Conservation (phyloP, 1,140 invertebrate genomes). For the Hypsibius dujardini region DNA sequence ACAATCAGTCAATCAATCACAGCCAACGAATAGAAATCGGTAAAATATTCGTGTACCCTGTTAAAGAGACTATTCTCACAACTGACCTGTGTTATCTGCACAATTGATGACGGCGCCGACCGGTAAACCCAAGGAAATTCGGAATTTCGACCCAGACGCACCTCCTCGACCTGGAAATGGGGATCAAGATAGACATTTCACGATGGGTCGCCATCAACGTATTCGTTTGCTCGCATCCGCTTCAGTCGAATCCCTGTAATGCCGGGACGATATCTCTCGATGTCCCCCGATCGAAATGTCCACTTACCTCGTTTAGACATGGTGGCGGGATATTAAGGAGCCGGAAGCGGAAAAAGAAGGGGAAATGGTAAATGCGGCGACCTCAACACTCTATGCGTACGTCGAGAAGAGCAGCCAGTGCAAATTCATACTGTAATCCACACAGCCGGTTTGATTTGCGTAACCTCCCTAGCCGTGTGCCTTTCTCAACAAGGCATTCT, state of each 20-base stretch:
- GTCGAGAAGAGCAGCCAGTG: too few species aligned
- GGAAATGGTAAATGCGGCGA: too few species aligned
- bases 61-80: constrained; percentile 12
- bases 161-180: constrained; percentile 84
- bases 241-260: too few species aligned
- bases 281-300: neutral
- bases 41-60: too few species aligned
- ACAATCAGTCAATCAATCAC: constrained; percentile 27
- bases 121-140: constrained; percentile 93
- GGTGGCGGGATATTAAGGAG: neutral
- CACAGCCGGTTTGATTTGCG: too few species aligned
- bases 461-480: too few species aligned
- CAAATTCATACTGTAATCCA: too few species aligned
- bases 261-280: too few species aligned
- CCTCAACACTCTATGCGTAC: too few species aligned
- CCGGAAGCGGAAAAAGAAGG: too few species aligned
- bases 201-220: neutral
- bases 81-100: constrained; percentile 86
- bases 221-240: too few species aligned
- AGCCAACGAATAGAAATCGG: too few species aligned
- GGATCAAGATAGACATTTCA: neutral
- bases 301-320: constrained; percentile 6
- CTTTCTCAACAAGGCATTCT: constrained; percentile 39
- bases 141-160: constrained; percentile 96
- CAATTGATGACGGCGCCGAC: constrained; percentile 98